Evolutionary conservation across 2,797 vertebrate species (phyloP), one percentile per base, ranked within the genome.

Genomic region (Spondyliosoma cantharus): DNA sequence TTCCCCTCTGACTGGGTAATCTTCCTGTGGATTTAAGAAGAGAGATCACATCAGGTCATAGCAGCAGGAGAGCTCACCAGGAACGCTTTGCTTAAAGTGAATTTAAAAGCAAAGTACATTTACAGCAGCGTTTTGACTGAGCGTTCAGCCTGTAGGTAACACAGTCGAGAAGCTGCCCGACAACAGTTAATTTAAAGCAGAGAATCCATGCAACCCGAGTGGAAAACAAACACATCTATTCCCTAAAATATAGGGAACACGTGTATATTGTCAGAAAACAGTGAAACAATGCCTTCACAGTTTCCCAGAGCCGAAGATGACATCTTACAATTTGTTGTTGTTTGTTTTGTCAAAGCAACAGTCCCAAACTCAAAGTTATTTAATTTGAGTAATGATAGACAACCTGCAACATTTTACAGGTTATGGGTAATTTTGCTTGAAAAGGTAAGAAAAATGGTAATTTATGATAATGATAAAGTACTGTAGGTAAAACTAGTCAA

Each of bases 1-100:
- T 75, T 94, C 93, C 37, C 95, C 95, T n/a, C 74, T 89, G 74
- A 86, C 90, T 75, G 94, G 94, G 65, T 90, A 83, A 64, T 78
- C 80, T 25, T 85, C 90, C 95, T 96, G 91, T 80, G 4, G 67
- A 54, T 53, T 54, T 8, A 71, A 75, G 76, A 61, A 82, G 24
- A 90, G 54, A 75, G 54, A 79, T 32, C 16, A 5, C 66, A 20
- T 83, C 61, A 82, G 62, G 64, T 77, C 57, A 54, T 0, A 16
- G 53, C 58, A 58, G 53, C 0, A 4, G 69, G 52, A 62, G 14
- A 69, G 46, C 48, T 78, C 43, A 68, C 29, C 52, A 27, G 13
- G 12, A 59, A 50, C 29, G 72, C 15, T 60, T 64, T 27, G 25
- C 29, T 64, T 32, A n/a, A 29, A 80, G 25, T 48, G 48, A 27